Evolutionary conservation across 2,888 invertebrate species (phyloP).

Genomic region (Ectemnius cavifrons): DNA sequence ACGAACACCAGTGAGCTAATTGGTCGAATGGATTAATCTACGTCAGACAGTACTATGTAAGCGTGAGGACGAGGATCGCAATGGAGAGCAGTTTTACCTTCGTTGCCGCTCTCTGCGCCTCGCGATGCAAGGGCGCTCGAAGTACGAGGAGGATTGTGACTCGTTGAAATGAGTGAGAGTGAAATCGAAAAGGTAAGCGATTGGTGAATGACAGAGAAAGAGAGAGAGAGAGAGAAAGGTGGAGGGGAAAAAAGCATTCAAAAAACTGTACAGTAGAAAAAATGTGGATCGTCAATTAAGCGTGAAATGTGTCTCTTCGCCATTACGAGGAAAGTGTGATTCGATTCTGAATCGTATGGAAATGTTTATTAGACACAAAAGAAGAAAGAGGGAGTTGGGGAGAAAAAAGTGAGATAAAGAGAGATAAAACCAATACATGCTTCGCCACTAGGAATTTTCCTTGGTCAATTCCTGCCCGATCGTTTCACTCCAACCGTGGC

Average conservation of each 20-base stretch:
- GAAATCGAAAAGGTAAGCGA: slow-evolving; percentile 4
- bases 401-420: too few species aligned
- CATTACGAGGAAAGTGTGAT: neutral
- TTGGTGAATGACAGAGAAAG: neutral
- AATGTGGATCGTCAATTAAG: slow-evolving; percentile 11
- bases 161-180: slow-evolving; percentile 3
- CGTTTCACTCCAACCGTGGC: neutral
- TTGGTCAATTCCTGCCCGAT: slow-evolving; percentile 42
- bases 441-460: slow-evolving; percentile 31
- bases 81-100: slow-evolving; percentile 8
- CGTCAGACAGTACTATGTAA: slow-evolving; percentile 35
- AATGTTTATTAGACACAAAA: too few species aligned
- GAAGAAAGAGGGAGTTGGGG: too few species aligned
- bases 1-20: neutral
- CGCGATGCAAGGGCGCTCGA: neutral
- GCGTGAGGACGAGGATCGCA: slow-evolving; percentile 24
- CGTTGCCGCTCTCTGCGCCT: slow-evolving; percentile 1
- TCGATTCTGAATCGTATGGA: too few species aligned
- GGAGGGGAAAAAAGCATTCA: slow-evolving; percentile 12
- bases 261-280: slow-evolving; percentile 23
- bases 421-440: slow-evolving; percentile 55
- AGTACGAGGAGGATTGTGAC: neutral
- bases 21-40: slow-evolving; percentile 28
- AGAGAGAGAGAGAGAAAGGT: neutral
- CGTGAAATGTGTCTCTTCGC: slow-evolving; percentile 2